These are phyloP conservation scores for Drosophila grimshawi DNA, from an alignment of 1,140 invertebrate genomes.

Conservation along the genomic window DNA sequence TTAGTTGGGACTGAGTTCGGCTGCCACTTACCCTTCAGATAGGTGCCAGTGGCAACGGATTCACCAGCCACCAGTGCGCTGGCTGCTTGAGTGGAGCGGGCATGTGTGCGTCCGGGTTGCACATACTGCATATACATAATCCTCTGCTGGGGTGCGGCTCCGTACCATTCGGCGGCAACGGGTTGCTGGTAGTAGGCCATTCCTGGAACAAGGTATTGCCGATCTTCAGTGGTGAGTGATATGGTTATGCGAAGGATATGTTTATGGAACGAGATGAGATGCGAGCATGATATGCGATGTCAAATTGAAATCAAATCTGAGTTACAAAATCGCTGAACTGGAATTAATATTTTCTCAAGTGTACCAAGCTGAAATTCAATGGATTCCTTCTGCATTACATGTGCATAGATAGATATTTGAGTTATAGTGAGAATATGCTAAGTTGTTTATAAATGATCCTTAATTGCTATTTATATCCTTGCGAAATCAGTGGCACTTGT, in stretches of 20 bases:
- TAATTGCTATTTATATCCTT: constrained; percentile 15
- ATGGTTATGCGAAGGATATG: constrained; percentile 4
- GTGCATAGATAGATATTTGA: too few species aligned
- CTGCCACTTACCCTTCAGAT: constrained; percentile 73
- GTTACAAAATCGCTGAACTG: too few species aligned
- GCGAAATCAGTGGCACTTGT: not conserved
- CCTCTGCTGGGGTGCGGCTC: constrained; percentile 69
- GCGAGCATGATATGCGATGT: not conserved
- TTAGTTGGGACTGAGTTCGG: constrained; percentile 27
- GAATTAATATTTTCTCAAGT: too few species aligned
- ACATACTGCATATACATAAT: constrained; percentile 84
- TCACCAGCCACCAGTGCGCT: constrained; percentile 79
- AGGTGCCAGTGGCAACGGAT: constrained; percentile 80
- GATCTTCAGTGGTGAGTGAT: constrained; percentile 55
- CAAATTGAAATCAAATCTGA: too few species aligned
- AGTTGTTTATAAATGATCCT: not conserved
- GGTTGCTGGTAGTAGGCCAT: constrained; percentile 83
- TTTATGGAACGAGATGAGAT: constrained; percentile 18
- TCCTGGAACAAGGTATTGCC: constrained; percentile 76
- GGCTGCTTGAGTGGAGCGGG: constrained; percentile 77
- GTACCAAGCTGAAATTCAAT: too few species aligned
- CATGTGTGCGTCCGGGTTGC: constrained; percentile 70
- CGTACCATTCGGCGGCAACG: constrained; percentile 70
- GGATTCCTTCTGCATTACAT: too few species aligned
- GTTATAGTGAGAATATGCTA: too few species aligned